Evolutionary conservation across 1,140 invertebrate species (phyloP), one percentile per base, ranked within the genome.

Genomic region (Leptinotarsa texana): DNA sequence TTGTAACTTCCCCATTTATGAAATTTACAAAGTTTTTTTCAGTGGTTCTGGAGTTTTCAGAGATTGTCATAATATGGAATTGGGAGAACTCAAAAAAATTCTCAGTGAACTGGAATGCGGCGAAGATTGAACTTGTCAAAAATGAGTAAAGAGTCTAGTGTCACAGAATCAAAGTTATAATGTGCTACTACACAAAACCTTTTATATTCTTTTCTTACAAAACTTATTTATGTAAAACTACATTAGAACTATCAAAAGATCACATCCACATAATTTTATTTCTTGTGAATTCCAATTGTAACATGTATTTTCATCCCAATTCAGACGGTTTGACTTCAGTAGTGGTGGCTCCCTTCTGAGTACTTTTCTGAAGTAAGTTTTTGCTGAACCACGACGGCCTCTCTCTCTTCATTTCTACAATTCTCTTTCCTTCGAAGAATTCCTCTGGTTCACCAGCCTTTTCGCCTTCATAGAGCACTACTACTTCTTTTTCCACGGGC

Each of bases 401-500:
- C 74, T 90, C 87, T 83, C 92, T 94, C 61, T 90, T 84, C 82
- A 95, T 87, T 87, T 96, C 93, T 3, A 95, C 87, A 68, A 95
- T 87, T 75, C 90, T 86, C 83, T 93, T 92, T 5, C 89, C 88
- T 80, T 90, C 86, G 82, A 87, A 88, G 75, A 86, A 89, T 69
- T 90, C 85, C 6, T 84, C 78, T 3, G 83, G 73, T 74, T 88
- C 81, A 48, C 90, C 85, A 21, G 87, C 79, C 80, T 88, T 90
- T 84, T 97, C 95, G 70, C 92, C 92, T 82, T 95, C 88, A 84
- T 96, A 97, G 1, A 96, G 82, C 5, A 96, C 91, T 63, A 95
- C 86, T 2, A 97, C 92, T 85, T 96, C 93, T 83, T 94, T 88
- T 83, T 96, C 93, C 63, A 96, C 88, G 5, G 94, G 92, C 13